Evolutionary conservation across 1,140 invertebrate species (phyloP).

Genomic region (Cecropterus lyciades): DNA sequence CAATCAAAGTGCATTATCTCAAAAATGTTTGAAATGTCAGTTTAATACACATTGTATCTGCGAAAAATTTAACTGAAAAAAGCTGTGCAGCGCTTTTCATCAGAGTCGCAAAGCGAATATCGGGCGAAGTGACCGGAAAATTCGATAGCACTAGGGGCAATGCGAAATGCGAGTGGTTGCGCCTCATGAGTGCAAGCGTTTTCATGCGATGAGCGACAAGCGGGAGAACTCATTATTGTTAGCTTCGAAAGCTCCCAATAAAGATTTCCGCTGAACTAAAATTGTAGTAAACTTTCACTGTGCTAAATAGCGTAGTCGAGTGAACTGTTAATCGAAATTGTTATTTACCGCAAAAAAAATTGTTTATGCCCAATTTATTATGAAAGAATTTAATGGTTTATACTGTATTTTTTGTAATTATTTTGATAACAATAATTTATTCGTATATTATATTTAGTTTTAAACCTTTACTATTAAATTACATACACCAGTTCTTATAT

Average conservation of each 20-base stretch:
- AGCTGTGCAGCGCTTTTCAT: conserved; percentile 44
- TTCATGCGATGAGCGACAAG: conserved; percentile 35
- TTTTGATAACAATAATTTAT: too few relatives aligned
- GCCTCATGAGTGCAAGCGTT: conserved; percentile 39
- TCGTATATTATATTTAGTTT: too few relatives aligned
- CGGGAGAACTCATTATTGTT: conserved; percentile 14
- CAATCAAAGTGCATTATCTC: conserved; percentile 23
- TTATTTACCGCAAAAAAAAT: too few relatives aligned
- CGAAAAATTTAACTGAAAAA: conserved; percentile 39
- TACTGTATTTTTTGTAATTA: not conserved
- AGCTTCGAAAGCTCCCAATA: conserved; percentile 41
- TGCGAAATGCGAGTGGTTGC: conserved; percentile 16
- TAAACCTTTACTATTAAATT: too few relatives aligned
- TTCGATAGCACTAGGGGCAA: conserved; percentile 51
- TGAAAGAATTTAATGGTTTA: too few relatives aligned
- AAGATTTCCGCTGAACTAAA: conserved; percentile 56
- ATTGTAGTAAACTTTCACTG: conserved; percentile 54
- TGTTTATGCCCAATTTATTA: too few relatives aligned
- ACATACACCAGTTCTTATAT: too few relatives aligned
- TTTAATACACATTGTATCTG: conserved; percentile 30
- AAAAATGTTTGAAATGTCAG: conserved; percentile 27
- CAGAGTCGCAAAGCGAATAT: conserved; percentile 49
- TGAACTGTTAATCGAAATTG: conserved; percentile 59
- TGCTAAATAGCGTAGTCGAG: conserved; percentile 48
- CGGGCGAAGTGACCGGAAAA: conserved; percentile 58